Base-by-base conservation (phyloP, 2,888 invertebrate species). In the Yponomeuta evonymella region DNA sequence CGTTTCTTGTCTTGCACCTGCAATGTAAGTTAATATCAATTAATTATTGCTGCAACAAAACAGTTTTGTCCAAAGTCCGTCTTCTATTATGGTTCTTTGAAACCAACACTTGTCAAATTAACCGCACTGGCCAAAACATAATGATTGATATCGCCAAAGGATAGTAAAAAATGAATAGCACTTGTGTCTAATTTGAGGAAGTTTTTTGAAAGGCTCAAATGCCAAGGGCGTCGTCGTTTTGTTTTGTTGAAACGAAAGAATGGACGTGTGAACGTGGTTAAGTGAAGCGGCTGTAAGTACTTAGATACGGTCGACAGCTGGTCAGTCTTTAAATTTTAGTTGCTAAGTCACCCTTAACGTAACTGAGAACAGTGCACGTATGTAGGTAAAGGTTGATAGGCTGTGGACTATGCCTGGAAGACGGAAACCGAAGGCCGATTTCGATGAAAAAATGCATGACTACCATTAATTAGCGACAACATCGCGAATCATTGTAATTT, bases 131-230 rank as follows among this genome's bases (percentile, higher is more conserved):
- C 11, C 64, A n/a, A 64, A 29, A 65, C 65, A 65, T 4, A 65
- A 64, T 64, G 64, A 64, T 29, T 64, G 30, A 64, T 29, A 64
- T 30, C 29, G 64, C 64, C 64, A 64, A 64, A 64, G 23, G 64
- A 23, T 23, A 64, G 64, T 64, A 58, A 58, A 58, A 43, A 58
- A 58, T 15, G 15, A 58, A 10, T 10, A 30, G 30, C 64, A 11
- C 29, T 64, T 30, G 29, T 11, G 64, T 64, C 10, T 23, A 23
- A 64, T 64, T 64, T 30, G 23, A 64, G 30, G 23, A 64, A 64
- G 64, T 64, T 64, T 64, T 64, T 64, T 29, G n/a, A 64, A 64
- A 64, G 64, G 30, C 30, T 23, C 9, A 58, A 58, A 58, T 58
- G 51, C 15, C 51, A 58, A 58, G 51, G 51, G 51, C 51, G 51